Evolutionary conservation across 2,888 invertebrate species (phyloP).

Genomic region (Aelia acuminata): DNA sequence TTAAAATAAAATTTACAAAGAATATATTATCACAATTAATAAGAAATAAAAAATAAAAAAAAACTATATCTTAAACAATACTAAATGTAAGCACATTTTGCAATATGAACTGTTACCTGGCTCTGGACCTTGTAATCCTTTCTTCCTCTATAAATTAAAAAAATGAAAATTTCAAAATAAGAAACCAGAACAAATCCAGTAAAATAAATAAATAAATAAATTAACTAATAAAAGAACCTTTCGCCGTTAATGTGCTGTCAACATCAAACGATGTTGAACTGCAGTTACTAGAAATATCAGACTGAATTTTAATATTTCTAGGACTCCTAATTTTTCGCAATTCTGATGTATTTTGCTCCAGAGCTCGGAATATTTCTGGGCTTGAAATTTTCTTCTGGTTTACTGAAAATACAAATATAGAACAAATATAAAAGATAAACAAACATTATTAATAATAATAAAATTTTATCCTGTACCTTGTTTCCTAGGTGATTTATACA

Average conservation of each 20-base stretch:
- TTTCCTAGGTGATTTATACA: slow-evolving; percentile 65
- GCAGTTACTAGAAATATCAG: background rate
- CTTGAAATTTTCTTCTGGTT: slow-evolving; percentile 37
- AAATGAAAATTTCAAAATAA: background rate
- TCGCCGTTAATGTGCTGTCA: background rate
- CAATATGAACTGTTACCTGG: slow-evolving; percentile 8
- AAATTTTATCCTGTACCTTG: background rate
- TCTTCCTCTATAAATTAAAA: background rate
- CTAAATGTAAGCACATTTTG: background rate
- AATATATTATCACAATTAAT: too few relatives aligned
- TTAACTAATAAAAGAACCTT: background rate
- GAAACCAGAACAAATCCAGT: background rate
- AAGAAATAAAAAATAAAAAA: background rate
- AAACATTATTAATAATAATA: background rate
- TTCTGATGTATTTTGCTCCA: slow-evolving; percentile 55
- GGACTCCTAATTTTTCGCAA: slow-evolving; percentile 50
- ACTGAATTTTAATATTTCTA: background rate
- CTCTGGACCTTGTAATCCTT: background rate
- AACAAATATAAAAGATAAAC: background rate
- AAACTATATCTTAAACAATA: too few relatives aligned
- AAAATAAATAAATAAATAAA: background rate
- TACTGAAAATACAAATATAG: background rate
- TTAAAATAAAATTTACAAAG: background rate
- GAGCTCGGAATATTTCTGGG: slow-evolving; percentile 59
- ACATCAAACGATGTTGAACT: background rate